These are phyloP conservation scores for Athene noctua DNA, from an alignment of 2,113 vertebrate genomes.

Conservation along the genomic window DNA sequence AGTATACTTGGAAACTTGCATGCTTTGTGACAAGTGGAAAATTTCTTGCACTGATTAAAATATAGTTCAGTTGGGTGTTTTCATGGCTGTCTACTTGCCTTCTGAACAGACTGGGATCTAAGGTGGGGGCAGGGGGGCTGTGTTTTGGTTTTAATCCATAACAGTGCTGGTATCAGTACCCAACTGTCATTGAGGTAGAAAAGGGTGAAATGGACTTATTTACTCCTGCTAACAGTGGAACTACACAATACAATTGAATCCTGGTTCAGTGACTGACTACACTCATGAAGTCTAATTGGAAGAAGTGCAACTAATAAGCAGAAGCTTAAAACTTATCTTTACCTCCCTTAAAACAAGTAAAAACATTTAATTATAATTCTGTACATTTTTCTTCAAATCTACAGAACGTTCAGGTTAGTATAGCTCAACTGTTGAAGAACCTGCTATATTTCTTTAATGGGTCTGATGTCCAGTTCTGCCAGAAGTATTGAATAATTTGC, in stretches of 20 bases:
- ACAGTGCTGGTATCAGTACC: neutral
- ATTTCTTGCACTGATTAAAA: neutral
- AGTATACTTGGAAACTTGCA: neutral
- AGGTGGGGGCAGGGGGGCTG: neutral
- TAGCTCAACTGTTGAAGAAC: neutral
- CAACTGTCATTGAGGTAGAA: neutral
- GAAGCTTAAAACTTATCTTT: neutral
- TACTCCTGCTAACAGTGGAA: neutral
- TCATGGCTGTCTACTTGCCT: neutral
- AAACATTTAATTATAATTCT: neutral
- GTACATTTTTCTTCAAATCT: neutral
- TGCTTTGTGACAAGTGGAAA: neutral
- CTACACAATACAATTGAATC: neutral
- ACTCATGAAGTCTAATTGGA: neutral
- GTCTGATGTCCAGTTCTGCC: neutral
- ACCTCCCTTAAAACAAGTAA: neutral
- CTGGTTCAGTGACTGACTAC: neutral
- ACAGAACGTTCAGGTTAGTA: neutral
- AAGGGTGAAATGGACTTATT: neutral
- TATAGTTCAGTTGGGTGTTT: neutral
- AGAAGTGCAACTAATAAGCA: neutral
- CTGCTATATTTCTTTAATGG: neutral
- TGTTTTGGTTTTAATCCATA: neutral
- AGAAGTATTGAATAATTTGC: neutral
- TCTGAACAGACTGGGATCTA: neutral